Conservation (phyloP, 2,888 invertebrate species). For the Tetanocera ferruginea region DNA sequence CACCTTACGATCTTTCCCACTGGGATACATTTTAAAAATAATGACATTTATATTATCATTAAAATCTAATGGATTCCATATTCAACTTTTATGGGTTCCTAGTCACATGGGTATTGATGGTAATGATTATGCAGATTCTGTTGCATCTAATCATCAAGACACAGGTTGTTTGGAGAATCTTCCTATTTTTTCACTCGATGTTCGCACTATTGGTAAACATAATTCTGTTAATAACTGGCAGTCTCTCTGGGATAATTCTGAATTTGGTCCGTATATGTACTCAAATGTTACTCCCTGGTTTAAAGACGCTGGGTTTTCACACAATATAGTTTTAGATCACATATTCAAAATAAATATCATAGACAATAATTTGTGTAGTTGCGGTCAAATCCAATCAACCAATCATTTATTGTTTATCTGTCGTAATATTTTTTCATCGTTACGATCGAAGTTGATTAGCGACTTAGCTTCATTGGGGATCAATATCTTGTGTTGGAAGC, state of each 20-base stretch:
- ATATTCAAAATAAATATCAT: background rate
- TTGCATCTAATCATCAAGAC: background rate
- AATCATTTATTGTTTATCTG: no score
- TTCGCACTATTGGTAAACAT: background rate
- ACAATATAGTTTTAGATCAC: background rate
- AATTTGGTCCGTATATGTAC: conserved; percentile 13
- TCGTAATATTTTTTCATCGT: background rate
- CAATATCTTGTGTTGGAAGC: no score
- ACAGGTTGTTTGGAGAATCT: background rate
- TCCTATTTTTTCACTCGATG: background rate
- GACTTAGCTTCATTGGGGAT: background rate
- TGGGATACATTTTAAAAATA: conserved; percentile 11
- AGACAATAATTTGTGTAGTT: no score
- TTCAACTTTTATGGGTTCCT: conserved; percentile 5
- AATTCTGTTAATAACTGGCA: conserved; percentile 2
- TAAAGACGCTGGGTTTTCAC: background rate
- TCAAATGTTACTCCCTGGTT: conserved; percentile 21
- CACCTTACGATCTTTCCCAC: no score
- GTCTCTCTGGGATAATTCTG: background rate
- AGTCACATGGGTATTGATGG: conserved; percentile 28
- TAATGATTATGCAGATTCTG: background rate
- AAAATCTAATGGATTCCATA: background rate
- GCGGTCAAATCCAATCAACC: no score
- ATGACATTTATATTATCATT: background rate
- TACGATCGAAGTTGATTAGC: conserved; percentile 13